Evolutionary conservation across 2,797 vertebrate species (phyloP).

Genomic region (Paguma larvata): DNA sequence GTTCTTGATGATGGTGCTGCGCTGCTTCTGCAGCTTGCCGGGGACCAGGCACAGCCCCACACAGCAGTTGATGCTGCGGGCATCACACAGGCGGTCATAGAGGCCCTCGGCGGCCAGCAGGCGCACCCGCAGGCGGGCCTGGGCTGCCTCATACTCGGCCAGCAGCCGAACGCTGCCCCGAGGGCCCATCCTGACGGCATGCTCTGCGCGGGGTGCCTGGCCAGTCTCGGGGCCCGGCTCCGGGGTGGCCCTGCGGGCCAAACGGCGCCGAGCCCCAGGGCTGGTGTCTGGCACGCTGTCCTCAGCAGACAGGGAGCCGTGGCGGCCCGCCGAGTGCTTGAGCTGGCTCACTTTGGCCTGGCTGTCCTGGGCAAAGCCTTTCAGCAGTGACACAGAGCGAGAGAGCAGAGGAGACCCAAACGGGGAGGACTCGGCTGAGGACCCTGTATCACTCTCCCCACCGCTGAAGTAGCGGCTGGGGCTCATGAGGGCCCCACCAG

Average conservation of each 20-base stretch:
- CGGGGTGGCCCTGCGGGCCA: constrained; percentile 84
- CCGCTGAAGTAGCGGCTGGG: constrained; percentile 97
- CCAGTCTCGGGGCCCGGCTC: constrained; percentile 80
- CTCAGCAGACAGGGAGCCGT: constrained; percentile 96
- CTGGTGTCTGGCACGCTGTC: constrained; percentile 97
- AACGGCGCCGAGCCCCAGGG: constrained; percentile 93
- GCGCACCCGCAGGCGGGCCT: constrained; percentile 93
- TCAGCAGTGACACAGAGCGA: constrained; percentile 96
- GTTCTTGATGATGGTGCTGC: constrained; percentile 99
- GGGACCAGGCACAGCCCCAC: constrained; percentile 96
- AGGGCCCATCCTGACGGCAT: constrained; percentile 92
- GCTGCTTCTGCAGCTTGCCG: constrained; percentile 97
- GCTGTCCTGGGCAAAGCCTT: constrained; percentile 96
- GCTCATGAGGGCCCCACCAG: constrained; percentile 93
- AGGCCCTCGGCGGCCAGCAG: constrained; percentile 94
- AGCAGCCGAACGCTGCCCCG: constrained; percentile 93
- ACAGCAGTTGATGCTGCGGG: constrained; percentile 97
- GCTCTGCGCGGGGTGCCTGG: constrained; percentile 80
- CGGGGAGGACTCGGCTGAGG: constrained; percentile 97
- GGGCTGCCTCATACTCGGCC: constrained; percentile 93
- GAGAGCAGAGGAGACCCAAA: constrained; percentile 97
- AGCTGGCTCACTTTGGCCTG: constrained; percentile 97
- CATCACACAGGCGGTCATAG: constrained; percentile 93
- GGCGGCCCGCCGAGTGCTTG: constrained; percentile 94
- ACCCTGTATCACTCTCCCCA: constrained; percentile 97